These are phyloP conservation scores for Hartigia nigra DNA, from an alignment of 2,888 invertebrate genomes.

Conservation along the genomic window DNA sequence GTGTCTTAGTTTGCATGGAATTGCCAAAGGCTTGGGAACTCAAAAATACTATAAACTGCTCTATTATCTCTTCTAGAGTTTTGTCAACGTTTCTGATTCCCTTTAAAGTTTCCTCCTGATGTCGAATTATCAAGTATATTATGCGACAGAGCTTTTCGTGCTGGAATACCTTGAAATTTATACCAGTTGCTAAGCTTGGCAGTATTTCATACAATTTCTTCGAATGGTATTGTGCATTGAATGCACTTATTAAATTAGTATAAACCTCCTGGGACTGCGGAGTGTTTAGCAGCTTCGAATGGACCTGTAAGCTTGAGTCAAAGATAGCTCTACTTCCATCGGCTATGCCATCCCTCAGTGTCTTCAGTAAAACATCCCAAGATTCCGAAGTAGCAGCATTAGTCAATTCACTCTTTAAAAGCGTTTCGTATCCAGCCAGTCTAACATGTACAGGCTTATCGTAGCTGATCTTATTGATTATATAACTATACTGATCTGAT, in stretches of 20 bases:
- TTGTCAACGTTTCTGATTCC: slow-evolving; percentile 48
- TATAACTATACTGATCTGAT: slow-evolving; percentile 39
- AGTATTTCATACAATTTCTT: slow-evolving; percentile 47
- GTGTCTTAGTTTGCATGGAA: slow-evolving; percentile 39
- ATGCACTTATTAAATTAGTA: slow-evolving; percentile 50
- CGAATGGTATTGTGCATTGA: slow-evolving; percentile 50
- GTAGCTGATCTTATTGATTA: slow-evolving; percentile 51
- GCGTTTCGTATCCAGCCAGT: slow-evolving; percentile 58
- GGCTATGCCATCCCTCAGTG: slow-evolving; percentile 51
- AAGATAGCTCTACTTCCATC: slow-evolving; percentile 58
- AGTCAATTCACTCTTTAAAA: slow-evolving; percentile 52
- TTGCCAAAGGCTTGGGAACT: slow-evolving; percentile 39
- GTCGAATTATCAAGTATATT: slow-evolving; percentile 49
- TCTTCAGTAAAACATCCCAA: slow-evolving; percentile 50
- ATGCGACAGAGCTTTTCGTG: slow-evolving; percentile 59
- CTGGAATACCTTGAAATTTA: slow-evolving; percentile 59
- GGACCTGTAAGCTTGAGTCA: slow-evolving; percentile 53
- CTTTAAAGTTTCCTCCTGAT: slow-evolving; percentile 57
- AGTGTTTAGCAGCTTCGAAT: slow-evolving; percentile 26
- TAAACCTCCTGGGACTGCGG: slow-evolving; percentile 46
- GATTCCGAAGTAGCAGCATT: slow-evolving; percentile 37
- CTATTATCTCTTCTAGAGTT: slow-evolving; percentile 54
- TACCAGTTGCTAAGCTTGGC: slow-evolving; percentile 54
- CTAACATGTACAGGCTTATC: slow-evolving; percentile 60
- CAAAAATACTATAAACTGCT: slow-evolving; percentile 55